Base-by-base conservation (phyloP, 2,113 vertebrate genomes). In the Lampris incognitus region DNA sequence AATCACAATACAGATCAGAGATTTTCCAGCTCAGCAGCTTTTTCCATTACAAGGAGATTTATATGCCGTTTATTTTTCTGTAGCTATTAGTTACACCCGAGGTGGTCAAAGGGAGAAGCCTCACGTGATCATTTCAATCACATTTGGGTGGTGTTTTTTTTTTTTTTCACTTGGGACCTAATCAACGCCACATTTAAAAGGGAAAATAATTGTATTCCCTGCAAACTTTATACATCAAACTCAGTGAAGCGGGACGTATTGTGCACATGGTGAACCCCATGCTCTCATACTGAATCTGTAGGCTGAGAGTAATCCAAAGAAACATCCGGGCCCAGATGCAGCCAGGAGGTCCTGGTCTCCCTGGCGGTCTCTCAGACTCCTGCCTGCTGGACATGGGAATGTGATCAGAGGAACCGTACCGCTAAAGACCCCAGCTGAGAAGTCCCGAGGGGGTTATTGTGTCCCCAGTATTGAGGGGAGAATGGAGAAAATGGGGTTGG, bases 371-470 rank as follows among this genome's bases (percentile, higher is more conserved):
- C 4, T 68, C 69, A 80, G 72, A 24, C 24, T 24, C 24, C 24
- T 24, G 24, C 24, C 67, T 78, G 76, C 40, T 70, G 46, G 73
- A 79, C 70, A 69, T 13, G 71, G 80, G 84, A 86, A 88, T 38
- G 9, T 10, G 67, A 81, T 65, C 76, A 41, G 76, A 56, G 69
- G 70, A 78, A 77, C 78, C 57, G 52, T 62, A 48, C 61, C 24
- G 2, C 78, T 44, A 52, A 74, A 62, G 74, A 49, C 73, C 64
- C 87, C 89, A 55, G 81, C 88, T 85, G 91, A 74, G 85, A 74
- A 70, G 76, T 55, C 74, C 56, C 78, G 75, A 48, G 37, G 70
- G 83, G 67, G 66, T 79, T 85, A 57, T 84, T 82, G 81, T 73
- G n/a, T 56, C 79, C 79, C 68, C 74, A 7, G 54, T 66, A 85